phyloP scores from a whole-genome alignment of 2,797 vertebrate species.

The Onychomys leucogaster region DNA sequence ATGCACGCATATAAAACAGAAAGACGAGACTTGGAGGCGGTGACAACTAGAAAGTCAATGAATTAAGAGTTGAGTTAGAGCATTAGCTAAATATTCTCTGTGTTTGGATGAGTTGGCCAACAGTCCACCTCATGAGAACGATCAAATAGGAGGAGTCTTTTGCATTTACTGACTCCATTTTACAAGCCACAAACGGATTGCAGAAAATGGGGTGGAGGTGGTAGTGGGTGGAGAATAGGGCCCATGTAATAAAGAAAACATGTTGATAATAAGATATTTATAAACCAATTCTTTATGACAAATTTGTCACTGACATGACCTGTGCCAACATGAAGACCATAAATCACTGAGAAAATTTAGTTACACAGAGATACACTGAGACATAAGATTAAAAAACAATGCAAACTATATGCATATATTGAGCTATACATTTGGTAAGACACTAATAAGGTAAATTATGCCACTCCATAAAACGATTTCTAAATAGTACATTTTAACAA shows the following conservation, averaged over 20 bases:
- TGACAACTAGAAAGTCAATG: constrained; percentile 49
- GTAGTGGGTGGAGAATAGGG: neutral
- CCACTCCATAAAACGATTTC: constrained; percentile 20
- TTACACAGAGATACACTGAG: constrained; percentile 51
- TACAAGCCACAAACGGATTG: constrained; percentile 58
- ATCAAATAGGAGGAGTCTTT: constrained; percentile 15
- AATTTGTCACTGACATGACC: constrained; percentile 15
- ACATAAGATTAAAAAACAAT: constrained; percentile 66
- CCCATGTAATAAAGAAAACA: constrained; percentile 27
- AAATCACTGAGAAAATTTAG: constrained; percentile 62
- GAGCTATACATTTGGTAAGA: constrained; percentile 23
- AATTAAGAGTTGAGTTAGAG: constrained; percentile 8
- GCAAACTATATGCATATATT: constrained; percentile 12
- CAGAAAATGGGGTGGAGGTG: neutral
- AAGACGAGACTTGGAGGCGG: constrained; percentile 22
- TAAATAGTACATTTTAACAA: constrained; percentile 19
- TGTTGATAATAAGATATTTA: constrained; percentile 32
- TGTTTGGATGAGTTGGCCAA: neutral
- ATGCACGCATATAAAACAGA: constrained; percentile 43
- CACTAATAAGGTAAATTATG: constrained; percentile 44
- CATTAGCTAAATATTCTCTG: constrained; percentile 12
- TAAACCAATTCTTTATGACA: constrained; percentile 21
- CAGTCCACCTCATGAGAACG: neutral
- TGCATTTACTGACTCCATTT: constrained; percentile 35
- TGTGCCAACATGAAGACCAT: constrained; percentile 55